A percentile compares a stretch with the other conserved stretches of the same genome.
These are phyloP conservation scores for Balearica regulorum DNA, from an alignment of 2,797 vertebrate genomes.

Conservation along the genomic window DNA sequence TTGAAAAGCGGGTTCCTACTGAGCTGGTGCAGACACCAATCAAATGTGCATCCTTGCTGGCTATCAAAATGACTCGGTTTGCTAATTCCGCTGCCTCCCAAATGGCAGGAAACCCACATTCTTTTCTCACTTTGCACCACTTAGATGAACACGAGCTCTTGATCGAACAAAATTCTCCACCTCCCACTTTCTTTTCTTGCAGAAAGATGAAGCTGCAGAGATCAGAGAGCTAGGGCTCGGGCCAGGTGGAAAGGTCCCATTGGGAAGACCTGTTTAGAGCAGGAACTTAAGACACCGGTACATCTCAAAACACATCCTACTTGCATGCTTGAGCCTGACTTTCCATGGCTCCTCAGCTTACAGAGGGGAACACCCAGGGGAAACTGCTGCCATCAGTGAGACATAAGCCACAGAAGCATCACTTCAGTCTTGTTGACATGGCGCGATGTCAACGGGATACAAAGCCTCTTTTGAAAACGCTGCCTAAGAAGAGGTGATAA, in stretches of 20 bases:
- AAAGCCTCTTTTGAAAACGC: neutral
- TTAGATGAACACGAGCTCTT: neutral
- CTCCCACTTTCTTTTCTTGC: neutral
- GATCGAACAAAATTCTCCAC: neutral
- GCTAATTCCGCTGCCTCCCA: neutral
- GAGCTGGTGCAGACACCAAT: neutral
- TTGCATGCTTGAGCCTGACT: neutral
- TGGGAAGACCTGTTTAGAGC: neutral
- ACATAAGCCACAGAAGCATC: neutral
- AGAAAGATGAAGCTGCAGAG: neutral
- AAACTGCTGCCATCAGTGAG: neutral
- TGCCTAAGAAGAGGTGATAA: neutral
- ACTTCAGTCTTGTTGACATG: accelerated
- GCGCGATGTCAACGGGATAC: accelerated
- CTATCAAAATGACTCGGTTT: accelerated
- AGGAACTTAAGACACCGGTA: neutral
- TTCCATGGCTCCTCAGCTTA: neutral
- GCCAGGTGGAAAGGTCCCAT: neutral
- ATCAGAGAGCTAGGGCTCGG: neutral
- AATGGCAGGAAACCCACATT: neutral
- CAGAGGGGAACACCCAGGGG: neutral
- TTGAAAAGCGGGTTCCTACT: neutral
- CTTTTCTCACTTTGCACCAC: neutral
- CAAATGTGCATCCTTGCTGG: accelerated
- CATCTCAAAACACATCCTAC: neutral